Conservation (phyloP, 2,113 vertebrate species). For the Jaculus jaculus region DNA sequence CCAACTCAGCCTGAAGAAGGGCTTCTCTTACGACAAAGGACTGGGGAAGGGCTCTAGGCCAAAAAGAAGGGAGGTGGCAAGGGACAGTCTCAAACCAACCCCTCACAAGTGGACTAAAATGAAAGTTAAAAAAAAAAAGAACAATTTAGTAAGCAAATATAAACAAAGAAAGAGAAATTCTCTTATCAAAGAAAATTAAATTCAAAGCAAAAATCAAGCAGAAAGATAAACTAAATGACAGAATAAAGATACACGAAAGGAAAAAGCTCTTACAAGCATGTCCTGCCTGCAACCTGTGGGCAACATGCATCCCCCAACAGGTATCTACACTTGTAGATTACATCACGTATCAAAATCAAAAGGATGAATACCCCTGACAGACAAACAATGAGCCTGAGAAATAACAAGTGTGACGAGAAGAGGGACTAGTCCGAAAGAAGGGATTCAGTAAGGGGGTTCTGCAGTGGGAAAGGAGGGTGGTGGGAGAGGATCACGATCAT, state of each 20-base stretch:
- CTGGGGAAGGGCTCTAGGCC: not conserved
- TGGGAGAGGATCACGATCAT: no score
- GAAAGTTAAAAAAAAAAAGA: not conserved
- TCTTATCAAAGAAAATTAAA: conserved; percentile 43
- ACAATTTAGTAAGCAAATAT: conserved; percentile 13
- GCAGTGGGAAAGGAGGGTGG: no score
- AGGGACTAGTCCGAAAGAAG: no score
- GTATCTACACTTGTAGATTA: no score
- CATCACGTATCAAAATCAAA: no score
- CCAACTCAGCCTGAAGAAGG: not conserved
- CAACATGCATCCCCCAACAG: no score
- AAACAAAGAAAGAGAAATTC: conserved; percentile 31
- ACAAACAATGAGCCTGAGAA: not conserved
- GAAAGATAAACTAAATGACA: not conserved
- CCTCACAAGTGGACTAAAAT: not conserved
- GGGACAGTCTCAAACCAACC: not conserved
- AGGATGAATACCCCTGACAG: no score
- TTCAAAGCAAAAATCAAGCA: not conserved
- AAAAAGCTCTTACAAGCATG: not conserved
- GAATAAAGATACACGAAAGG: conserved; percentile 11
- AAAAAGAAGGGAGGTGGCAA: not conserved
- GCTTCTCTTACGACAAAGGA: no score
- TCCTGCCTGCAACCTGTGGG: no score
- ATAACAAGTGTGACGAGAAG: not conserved
- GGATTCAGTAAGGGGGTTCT: no score